phyloP scores from a whole-genome alignment of 2,888 invertebrate species.

The Drosophila gaucha region DNA sequence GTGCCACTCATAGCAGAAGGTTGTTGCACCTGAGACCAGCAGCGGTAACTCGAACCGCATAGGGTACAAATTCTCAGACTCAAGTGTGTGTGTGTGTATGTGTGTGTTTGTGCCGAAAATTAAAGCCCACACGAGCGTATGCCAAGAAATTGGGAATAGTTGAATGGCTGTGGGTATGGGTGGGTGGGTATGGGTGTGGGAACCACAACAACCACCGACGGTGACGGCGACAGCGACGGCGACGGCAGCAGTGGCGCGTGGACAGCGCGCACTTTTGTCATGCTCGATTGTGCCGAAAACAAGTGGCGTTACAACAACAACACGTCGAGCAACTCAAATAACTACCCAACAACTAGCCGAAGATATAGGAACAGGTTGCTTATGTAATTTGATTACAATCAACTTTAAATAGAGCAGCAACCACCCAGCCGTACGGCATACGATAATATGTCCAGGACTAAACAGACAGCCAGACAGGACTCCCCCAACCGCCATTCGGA shows the following conservation, averaged over 20 bases:
- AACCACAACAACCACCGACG: constrained; percentile 68
- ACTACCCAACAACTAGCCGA: constrained; percentile 32
- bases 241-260: constrained; percentile 64
- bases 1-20: constrained; percentile 23
- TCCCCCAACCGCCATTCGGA: background rate
- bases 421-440: constrained; percentile 46
- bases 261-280: constrained; percentile 72
- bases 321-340: constrained; percentile 11
- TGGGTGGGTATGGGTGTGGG: constrained; percentile 21
- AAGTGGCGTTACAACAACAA: constrained; percentile 61
- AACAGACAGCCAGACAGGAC: constrained; percentile 5
- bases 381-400: constrained; percentile 83
- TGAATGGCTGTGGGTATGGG: constrained; percentile 4
- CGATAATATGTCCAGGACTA: constrained; percentile 4
- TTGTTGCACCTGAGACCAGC: constrained; percentile 58
- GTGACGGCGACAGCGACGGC: constrained; percentile 45
- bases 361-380: constrained; percentile 79
- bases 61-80: constrained; percentile 23
- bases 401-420: constrained; percentile 78
- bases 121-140: constrained; percentile 61
- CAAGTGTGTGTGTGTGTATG: constrained; percentile 22
- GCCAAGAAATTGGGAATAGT: constrained; percentile 20
- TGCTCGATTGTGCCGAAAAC: constrained; percentile 80
- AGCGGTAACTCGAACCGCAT: constrained; percentile 19
- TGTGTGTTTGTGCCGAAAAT: constrained; percentile 62